These are phyloP conservation scores for Dichetophora obliterata DNA, from an alignment of 2,888 invertebrate genomes.

Conservation along the genomic window DNA sequence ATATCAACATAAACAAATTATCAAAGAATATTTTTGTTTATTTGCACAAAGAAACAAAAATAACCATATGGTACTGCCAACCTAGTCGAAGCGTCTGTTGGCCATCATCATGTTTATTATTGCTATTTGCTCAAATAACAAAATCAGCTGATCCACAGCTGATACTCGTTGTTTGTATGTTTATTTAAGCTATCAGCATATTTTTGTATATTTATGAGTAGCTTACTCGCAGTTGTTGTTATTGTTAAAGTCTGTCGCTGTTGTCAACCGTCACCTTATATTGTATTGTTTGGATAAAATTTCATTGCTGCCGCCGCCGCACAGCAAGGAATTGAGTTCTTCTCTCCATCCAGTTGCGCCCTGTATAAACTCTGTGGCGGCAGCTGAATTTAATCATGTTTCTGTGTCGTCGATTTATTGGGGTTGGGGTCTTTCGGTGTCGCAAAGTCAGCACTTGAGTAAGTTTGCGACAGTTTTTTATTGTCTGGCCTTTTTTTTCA, in stretches of 20 bases:
- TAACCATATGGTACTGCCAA: neutral
- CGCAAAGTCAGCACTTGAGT: slow-evolving; percentile 7
- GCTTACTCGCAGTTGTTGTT: neutral
- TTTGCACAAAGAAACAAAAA: neutral
- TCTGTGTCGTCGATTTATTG: neutral
- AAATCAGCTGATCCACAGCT: slow-evolving; percentile 20
- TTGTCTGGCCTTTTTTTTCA: neutral
- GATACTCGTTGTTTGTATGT: neutral
- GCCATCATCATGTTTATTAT: neutral
- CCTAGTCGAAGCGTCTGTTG: neutral
- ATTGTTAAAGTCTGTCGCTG: neutral
- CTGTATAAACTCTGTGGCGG: neutral
- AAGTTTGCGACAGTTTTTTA: neutral
- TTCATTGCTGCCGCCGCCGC: neutral
- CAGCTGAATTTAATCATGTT: neutral
- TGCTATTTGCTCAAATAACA: neutral
- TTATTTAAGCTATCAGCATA: neutral
- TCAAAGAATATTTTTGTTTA: neutral
- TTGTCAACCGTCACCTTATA: neutral
- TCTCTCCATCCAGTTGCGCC: neutral
- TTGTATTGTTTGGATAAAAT: neutral
- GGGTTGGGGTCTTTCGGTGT: slow-evolving; percentile 10
- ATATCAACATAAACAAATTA: slow-evolving; percentile 26
- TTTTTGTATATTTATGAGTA: neutral
- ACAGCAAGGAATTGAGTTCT: neutral